Evolutionary conservation across 1,140 invertebrate species (phyloP).

Genomic region (Heliothis virescens): DNA sequence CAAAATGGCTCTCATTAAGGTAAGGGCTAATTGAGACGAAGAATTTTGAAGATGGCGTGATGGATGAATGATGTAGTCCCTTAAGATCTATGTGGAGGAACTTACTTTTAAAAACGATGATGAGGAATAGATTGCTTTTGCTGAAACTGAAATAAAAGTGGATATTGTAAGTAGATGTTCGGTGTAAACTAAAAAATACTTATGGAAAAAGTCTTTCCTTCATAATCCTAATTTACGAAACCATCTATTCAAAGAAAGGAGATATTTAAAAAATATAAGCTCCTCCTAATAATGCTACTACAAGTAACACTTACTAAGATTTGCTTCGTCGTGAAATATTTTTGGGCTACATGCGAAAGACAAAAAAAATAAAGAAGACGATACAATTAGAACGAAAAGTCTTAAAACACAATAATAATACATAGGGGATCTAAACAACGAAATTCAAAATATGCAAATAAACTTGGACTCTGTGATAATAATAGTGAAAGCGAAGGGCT

Average conservation of each 20-base stretch:
- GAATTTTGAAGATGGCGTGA: constrained; percentile 21
- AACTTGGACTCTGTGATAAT: background rate
- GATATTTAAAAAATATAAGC: too few species aligned
- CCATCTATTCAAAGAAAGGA: too few species aligned
- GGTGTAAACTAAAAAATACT: too few species aligned
- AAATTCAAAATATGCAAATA: constrained; percentile 17
- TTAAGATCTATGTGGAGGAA: too few species aligned
- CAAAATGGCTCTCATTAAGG: constrained; percentile 14
- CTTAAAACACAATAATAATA: constrained; percentile 1
- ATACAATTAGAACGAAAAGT: background rate
- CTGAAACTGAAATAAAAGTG: too few species aligned
- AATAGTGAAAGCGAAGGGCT: constrained; percentile 25
- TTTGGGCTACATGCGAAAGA: background rate
- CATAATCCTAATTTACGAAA: too few species aligned
- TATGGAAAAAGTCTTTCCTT: too few species aligned
- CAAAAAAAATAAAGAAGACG: background rate
- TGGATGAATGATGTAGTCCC: background rate
- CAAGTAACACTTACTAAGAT: background rate
- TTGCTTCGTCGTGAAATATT: background rate
- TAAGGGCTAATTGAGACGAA: constrained; percentile 1
- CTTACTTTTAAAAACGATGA: too few species aligned
- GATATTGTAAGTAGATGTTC: too few species aligned
- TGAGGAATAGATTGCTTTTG: too few species aligned
- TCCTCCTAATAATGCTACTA: too few species aligned
- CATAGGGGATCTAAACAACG: background rate